phyloP scores from a whole-genome alignment of 1,140 invertebrate genomes.

The Mylabris phalerata region DNA sequence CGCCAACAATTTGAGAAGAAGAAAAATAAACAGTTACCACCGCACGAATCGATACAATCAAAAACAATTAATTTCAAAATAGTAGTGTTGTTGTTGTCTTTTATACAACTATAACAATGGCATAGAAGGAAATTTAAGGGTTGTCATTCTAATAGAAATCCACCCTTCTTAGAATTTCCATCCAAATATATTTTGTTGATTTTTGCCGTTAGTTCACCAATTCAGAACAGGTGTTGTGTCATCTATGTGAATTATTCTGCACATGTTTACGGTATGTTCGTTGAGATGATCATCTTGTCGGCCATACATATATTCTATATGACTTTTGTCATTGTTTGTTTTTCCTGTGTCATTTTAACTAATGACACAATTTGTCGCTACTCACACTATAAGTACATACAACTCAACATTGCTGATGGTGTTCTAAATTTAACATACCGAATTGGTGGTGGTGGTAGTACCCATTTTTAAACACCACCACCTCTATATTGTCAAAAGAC shows the following conservation, averaged over 20 bases:
- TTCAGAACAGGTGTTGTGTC: conserved; percentile 1
- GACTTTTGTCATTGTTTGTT: conserved; percentile 17
- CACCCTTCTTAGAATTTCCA: no score
- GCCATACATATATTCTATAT: conserved; percentile 3
- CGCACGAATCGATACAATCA: no score
- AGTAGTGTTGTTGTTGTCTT: no score
- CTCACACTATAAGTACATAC: conserved; percentile 11
- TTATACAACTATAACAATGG: no score
- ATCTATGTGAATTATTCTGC: conserved; percentile 7
- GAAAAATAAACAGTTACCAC: no score
- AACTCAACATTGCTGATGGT: conserved; percentile 13
- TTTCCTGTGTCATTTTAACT: conserved; percentile 21
- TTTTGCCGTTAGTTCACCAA: neutral
- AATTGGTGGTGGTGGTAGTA: neutral
- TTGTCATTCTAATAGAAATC: no score
- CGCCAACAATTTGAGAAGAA: no score
- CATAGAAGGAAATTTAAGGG: no score
- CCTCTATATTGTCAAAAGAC: no score
- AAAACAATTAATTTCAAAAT: no score
- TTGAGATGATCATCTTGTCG: conserved; percentile 22
- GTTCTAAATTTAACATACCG: conserved; percentile 11
- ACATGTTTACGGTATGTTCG: conserved; percentile 19
- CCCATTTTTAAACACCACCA: no score
- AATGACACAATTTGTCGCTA: conserved; percentile 29
- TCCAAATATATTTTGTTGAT: no score